Evolutionary conservation across 2,797 vertebrate species (phyloP), one percentile per base, ranked within the genome.

Genomic region (Lates japonicus): DNA sequence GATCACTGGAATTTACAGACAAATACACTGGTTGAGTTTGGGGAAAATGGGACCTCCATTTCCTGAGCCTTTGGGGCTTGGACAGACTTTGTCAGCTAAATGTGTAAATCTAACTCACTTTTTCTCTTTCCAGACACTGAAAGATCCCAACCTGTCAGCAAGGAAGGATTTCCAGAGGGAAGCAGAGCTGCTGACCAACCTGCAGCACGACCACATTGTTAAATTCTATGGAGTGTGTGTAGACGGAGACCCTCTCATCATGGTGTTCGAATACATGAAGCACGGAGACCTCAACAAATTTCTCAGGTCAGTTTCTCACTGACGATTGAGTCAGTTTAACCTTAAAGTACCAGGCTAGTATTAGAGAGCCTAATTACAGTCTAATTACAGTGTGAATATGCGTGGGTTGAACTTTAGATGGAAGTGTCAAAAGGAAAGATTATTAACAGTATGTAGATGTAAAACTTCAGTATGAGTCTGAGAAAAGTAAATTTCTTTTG

Each of bases 191-290:
- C 97, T 99, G 74, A 99, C 98, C 82, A 99, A 99, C 85, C 95
- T 99, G 74, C 98, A 99, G 91, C 98, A 99, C 0, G 97, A 99
- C 49, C 98, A 99, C 94, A 99, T 99, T 0, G 98, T 99, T 70
- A 98, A 97, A 74, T 99, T 99, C 87, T 99, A 98, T 0, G 98
- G 98, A 0, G 98, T 99, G 70, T 99, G 98, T 1, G 98, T 98
- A 0, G 98, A 99, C 0, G 98, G 98, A 0, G 98, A 99, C 78
- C 98, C 98, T 0, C 97, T 99, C 91, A 99, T 99, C 92, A 99
- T 99, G 98, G 97, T 99, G 82, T 99, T 99, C 0, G 98, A 99
- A 86, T 99, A 99, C 95, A 99, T 99, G 98, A 99, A 98, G 89
- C 98, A 99, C 0, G 98, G 98, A 7, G 98, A 99, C 92, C 97